Percentiles rank a stretch among this genome's conserved stretches.
Evolutionary conservation across 2,113 vertebrate species (phyloP).

Genomic region (Dipodomys spectabilis): DNA sequence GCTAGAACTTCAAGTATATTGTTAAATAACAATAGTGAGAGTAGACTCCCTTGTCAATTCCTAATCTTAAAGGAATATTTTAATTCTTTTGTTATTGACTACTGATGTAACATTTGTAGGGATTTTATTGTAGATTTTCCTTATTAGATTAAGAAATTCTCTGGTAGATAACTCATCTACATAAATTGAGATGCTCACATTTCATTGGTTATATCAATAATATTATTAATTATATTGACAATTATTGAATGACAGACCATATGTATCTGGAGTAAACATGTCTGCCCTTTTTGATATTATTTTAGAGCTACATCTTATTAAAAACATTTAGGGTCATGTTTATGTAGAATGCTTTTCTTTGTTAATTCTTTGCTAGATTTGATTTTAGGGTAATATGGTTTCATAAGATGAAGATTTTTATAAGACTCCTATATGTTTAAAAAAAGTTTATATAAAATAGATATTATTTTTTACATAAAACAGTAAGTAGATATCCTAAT

Average conservation of each 20-base stretch:
- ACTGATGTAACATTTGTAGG: neutral
- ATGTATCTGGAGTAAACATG: neutral
- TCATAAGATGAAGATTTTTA: constrained; percentile 3
- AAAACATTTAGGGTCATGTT: neutral
- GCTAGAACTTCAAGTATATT: neutral
- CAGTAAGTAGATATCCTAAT: neutral
- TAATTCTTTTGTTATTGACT: neutral
- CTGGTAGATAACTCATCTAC: neutral
- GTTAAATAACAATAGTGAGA: neutral
- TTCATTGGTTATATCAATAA: neutral
- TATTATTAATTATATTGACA: neutral
- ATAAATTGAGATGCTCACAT: neutral
- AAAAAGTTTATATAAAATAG: neutral
- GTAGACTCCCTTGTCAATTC: neutral
- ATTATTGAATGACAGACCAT: neutral
- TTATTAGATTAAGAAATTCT: neutral
- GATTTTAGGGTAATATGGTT: neutral
- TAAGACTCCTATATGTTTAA: neutral
- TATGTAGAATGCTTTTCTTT: neutral
- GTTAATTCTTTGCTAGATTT: neutral
- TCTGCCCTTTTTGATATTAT: neutral
- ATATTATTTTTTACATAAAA: neutral
- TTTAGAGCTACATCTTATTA: neutral
- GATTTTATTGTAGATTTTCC: neutral
- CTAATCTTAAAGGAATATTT: neutral